Conservation (phyloP, 2,113 vertebrate genomes). For the Gavialis gangeticus region DNA sequence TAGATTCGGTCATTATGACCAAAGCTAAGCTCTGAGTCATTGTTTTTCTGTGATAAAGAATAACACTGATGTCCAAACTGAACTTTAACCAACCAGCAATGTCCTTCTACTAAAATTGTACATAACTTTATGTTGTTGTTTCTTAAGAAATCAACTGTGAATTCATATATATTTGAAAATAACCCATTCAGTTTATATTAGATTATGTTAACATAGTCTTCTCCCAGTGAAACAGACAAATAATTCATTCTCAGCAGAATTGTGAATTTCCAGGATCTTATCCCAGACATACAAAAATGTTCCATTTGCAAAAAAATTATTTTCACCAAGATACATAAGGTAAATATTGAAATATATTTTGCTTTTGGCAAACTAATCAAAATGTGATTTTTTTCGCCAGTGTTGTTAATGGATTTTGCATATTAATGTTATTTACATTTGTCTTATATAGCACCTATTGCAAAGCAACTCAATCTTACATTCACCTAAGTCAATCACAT, state of each 20-base stretch:
- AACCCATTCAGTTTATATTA: rapidly evolving
- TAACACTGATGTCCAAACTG: background rate
- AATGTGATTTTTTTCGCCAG: background rate
- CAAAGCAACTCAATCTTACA: background rate
- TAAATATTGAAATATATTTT: background rate
- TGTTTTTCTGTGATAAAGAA: background rate
- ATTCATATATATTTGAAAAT: background rate
- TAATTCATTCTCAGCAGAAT: background rate
- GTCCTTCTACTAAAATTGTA: background rate
- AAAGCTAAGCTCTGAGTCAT: background rate
- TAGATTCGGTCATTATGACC: background rate
- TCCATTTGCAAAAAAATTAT: background rate
- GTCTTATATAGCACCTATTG: background rate
- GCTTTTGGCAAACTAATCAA: background rate
- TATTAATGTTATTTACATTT: background rate
- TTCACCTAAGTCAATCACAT: background rate
- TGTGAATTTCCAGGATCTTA: background rate
- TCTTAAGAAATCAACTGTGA: background rate
- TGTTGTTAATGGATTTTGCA: background rate
- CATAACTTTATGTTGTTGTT: rapidly evolving
- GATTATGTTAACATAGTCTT: background rate
- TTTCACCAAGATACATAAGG: background rate
- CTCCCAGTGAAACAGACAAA: background rate
- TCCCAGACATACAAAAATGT: background rate
- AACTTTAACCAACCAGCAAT: background rate